A percentile compares a stretch with the other conserved stretches of the same genome.
phyloP scores from a whole-genome alignment of 2,113 vertebrate genomes.

The Oryzias celebensis region DNA sequence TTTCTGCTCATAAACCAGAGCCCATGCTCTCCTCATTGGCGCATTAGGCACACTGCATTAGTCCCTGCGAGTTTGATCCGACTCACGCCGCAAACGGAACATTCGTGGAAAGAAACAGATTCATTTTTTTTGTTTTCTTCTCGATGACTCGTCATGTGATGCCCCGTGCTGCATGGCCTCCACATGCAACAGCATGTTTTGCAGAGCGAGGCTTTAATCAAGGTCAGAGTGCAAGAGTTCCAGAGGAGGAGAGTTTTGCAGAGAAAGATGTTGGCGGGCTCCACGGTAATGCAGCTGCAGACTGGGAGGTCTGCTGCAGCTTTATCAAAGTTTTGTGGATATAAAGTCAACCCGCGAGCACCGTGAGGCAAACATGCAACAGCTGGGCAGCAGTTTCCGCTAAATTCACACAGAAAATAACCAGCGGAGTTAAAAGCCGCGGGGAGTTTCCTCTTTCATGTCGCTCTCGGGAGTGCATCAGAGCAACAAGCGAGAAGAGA shows the following conservation, averaged over 20 bases:
- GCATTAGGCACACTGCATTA: constrained; percentile 4
- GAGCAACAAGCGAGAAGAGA: not conserved
- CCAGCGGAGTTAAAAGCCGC: not conserved
- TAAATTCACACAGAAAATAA: not conserved
- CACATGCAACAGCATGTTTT: constrained; percentile 10
- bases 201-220: constrained; percentile 8
- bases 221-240: constrained; percentile 7
- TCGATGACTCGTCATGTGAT: constrained; percentile 35
- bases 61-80: constrained; percentile 3
- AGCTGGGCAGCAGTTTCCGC: not conserved
- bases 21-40: not conserved
- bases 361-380: not conserved
- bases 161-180: not conserved
- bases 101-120: constrained; percentile 23
- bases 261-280: constrained; percentile 1
- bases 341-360: not conserved
- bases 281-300: constrained; percentile 12
- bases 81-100: constrained; percentile 3
- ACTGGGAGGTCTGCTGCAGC: not conserved
- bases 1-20: not conserved
- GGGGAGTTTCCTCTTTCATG: not conserved
- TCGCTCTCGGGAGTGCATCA: not conserved
- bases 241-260: not conserved
- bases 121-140: constrained; percentile 14
- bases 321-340: not conserved